Evolutionary conservation across 1,140 invertebrate species (phyloP).

Genomic region (Drosophila lacertosa): DNA sequence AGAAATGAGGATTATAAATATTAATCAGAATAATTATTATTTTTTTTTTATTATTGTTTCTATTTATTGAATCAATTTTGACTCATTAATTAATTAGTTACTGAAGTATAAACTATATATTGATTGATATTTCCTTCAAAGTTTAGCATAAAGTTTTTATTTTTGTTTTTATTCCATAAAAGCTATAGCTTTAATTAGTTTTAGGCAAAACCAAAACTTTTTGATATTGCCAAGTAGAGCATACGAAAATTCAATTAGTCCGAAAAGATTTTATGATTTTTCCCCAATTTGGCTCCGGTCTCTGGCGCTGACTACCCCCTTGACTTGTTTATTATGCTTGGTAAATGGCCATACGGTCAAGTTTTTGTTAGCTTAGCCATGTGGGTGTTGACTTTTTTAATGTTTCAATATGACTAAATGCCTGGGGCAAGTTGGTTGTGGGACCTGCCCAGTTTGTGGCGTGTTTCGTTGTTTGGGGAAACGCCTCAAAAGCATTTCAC

Average conservation of each 20-base stretch:
- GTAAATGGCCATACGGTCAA: conserved; percentile 60
- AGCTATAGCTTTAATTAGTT: too few species aligned
- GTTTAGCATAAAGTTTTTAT: too few species aligned
- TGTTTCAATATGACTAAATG: conserved; percentile 82
- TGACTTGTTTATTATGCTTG: conserved; percentile 68
- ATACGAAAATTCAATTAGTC: conserved; percentile 35
- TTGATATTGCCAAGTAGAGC: conserved; percentile 12
- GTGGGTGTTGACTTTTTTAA: conserved; percentile 82
- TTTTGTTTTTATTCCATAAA: too few species aligned
- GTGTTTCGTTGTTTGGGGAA: conserved; percentile 31
- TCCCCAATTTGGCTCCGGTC: conserved; percentile 22
- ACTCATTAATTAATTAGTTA: too few species aligned
- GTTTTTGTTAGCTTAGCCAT: conserved; percentile 61
- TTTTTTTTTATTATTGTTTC: too few species aligned
- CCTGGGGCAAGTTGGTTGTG: conserved; percentile 52
- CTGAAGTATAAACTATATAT: too few species aligned
- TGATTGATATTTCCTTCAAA: too few species aligned
- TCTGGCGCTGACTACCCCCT: conserved; percentile 33
- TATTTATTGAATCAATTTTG: too few species aligned
- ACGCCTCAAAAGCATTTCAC: conserved; percentile 58
- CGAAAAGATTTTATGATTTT: conserved; percentile 39
- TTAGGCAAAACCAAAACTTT: neutral
- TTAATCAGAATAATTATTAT: too few species aligned
- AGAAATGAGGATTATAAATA: too few species aligned
- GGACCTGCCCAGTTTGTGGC: conserved; percentile 31